A percentile compares a stretch with the other conserved stretches of the same genome.
Evolutionary conservation across 1,140 invertebrate species (phyloP).

Genomic region (Ips typographus): DNA sequence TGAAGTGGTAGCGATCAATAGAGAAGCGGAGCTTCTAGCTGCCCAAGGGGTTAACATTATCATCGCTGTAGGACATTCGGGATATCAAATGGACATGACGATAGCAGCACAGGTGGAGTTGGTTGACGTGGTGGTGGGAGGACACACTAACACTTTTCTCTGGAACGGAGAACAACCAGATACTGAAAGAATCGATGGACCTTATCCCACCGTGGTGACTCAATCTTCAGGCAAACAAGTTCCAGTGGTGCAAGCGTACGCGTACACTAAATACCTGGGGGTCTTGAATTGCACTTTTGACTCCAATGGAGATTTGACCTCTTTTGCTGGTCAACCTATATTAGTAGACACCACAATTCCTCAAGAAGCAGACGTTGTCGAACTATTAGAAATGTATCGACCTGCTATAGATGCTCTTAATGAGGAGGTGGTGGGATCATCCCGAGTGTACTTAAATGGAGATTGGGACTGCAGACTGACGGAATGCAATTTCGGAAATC

Average conservation of each 20-base stretch:
- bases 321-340: slow-evolving; percentile 77
- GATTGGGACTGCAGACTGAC: slow-evolving; percentile 69
- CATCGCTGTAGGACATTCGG: slow-evolving; percentile 88
- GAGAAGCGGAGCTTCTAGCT: slow-evolving; percentile 69
- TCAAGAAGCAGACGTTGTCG: slow-evolving; percentile 66
- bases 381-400: slow-evolving; percentile 64
- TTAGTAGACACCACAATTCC: slow-evolving; percentile 67
- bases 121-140: slow-evolving; percentile 87
- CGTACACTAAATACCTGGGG: slow-evolving; percentile 90
- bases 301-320: slow-evolving; percentile 68
- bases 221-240: slow-evolving; percentile 71
- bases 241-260: slow-evolving; percentile 88
- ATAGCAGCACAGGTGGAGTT: slow-evolving; percentile 77
- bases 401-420: slow-evolving; percentile 59
- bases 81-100: slow-evolving; percentile 67
- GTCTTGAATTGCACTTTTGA: slow-evolving; percentile 74
- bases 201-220: slow-evolving; percentile 74
- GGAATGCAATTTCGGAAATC: slow-evolving; percentile 80
- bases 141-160: slow-evolving; percentile 80
- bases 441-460: slow-evolving; percentile 65
- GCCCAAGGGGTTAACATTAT: slow-evolving; percentile 74
- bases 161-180: slow-evolving; percentile 71
- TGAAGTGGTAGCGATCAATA: slow-evolving; percentile 69
- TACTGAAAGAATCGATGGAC: slow-evolving; percentile 65
- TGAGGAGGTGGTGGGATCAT: slow-evolving; percentile 61